Evolutionary conservation across 1,140 invertebrate species (phyloP), one percentile per base, ranked within the genome.

Genomic region (Thaumatotibia leucotreta): DNA sequence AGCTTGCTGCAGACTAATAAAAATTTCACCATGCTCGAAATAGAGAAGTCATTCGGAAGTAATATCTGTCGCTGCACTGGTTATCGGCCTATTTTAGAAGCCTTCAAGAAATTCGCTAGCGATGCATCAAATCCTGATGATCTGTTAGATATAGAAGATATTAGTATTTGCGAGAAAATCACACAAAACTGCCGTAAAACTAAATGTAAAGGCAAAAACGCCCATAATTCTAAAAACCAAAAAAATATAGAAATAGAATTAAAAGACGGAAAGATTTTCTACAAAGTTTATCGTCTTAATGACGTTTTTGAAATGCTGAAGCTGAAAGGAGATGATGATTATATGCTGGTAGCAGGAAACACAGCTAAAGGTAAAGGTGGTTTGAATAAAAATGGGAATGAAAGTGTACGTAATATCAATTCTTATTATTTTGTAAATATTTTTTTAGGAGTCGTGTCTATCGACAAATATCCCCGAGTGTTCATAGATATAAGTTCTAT

Each of bases 21-120:
- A 61, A 69, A 88, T 74, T 65, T 93, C 39, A 94, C 92, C 0
- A 92, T 93, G 92, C 86, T 92, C 33, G 92, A 95, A 75, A 92
- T 96, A 32, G 95, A 96, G 77, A 93, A 95, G 70, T 93, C 93
- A 0, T 93, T 96, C 73, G 94, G 93, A n/a, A 94, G 96, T 67
- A 97, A 97, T 77, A 92, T 96, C 14, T 97, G 96, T 70, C 92
- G 96, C 24, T 97, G 96, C 77, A 97, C 96, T 1, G 96, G 96
- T 0, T 96, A 96, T 75, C 88, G 96, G 67, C 94, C 96, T 1
- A 97, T 97, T 76, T 85, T 97, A 20, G 94, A 96, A 39, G 93
- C 95, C 2, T 96, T 96, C 75, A 96, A 95, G 83, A 93, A 93
- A 29, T 93, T 95, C 58, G 93, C 93, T 3, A 87, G 72, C 35